phyloP scores from a whole-genome alignment of 2,797 vertebrate species.

The Fistularia tabacaria region DNA sequence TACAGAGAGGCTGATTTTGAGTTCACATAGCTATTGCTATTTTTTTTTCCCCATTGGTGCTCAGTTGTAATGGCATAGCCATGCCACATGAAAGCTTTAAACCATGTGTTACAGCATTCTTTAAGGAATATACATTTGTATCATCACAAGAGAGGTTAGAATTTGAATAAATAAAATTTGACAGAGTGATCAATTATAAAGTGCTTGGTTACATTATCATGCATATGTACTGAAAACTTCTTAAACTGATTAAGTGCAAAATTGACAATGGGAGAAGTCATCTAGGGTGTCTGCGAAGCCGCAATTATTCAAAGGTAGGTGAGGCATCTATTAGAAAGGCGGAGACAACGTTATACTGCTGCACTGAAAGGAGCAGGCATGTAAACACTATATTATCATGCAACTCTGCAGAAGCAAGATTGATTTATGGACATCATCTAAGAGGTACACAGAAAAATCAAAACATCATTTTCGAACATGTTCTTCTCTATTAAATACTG shows the following conservation, averaged over 20 bases:
- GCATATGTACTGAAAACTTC: conserved; percentile 2
- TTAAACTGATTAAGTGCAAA: conserved; percentile 17
- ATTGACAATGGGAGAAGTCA: conserved; percentile 22
- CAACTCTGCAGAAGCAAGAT: conserved; percentile 2
- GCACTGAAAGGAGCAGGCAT: conserved; percentile 23
- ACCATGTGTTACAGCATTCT: background rate
- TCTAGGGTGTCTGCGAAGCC: conserved; percentile 32
- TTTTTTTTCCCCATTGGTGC: conserved; percentile 30
- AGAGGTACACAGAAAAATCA: conserved; percentile 3
- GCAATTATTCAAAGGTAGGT: conserved; percentile 21
- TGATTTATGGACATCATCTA: conserved; percentile 6
- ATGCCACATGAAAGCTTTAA: conserved; percentile 22
- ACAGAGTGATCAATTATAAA: conserved; percentile 26
- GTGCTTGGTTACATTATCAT: background rate
- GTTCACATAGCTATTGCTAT: conserved; percentile 52
- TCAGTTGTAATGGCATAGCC: conserved; percentile 23
- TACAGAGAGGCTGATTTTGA: conserved; percentile 79
- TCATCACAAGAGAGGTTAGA: conserved; percentile 30
- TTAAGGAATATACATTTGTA: conserved; percentile 31
- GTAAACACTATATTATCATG: conserved; percentile 12
- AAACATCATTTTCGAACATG: background rate
- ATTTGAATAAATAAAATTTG: conserved; percentile 6
- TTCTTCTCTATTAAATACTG: conserved; percentile 8
- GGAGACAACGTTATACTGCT: conserved; percentile 17
- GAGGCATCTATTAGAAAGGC: conserved; percentile 28